Conservation (phyloP, 2,888 invertebrate species). For the Limulus polyphemus region DNA sequence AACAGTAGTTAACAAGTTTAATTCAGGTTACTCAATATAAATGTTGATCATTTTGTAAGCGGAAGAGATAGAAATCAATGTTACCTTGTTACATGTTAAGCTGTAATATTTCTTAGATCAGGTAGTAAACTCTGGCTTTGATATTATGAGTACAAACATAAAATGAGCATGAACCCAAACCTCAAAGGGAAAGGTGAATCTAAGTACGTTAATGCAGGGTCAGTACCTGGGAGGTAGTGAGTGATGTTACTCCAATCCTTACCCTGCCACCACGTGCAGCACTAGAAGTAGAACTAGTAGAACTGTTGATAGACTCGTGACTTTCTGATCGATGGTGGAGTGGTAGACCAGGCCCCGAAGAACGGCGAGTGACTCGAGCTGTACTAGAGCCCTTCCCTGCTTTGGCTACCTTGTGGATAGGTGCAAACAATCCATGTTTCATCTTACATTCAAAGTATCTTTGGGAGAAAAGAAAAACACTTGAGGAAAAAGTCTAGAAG, state of each 20-base stretch:
- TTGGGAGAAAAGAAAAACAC: background rate
- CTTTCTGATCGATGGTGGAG: conserved; percentile 13
- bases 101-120: no score
- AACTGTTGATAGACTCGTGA: conserved; percentile 16
- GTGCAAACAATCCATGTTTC: conserved; percentile 85
- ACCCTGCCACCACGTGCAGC: conserved; percentile 16
- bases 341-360: conserved; percentile 7
- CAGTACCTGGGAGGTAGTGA: conserved; percentile 17
- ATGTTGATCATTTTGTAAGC: no score
- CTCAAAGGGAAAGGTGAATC: no score
- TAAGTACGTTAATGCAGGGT: no score
- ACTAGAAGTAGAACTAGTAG: conserved; percentile 14
- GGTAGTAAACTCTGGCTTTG: no score
- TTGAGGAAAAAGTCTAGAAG: no score
- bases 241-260: conserved; percentile 22
- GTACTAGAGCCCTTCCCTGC: background rate
- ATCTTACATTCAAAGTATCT: conserved; percentile 86
- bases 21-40: no score
- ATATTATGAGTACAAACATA: no score
- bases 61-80: no score
- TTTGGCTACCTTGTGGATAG: conserved; percentile 61
- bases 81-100: no score
- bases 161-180: no score
- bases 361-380: background rate
- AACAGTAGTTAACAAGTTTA: no score